Base-by-base conservation (phyloP, 1,140 invertebrate genomes). In the Oppia nitens region DNA sequence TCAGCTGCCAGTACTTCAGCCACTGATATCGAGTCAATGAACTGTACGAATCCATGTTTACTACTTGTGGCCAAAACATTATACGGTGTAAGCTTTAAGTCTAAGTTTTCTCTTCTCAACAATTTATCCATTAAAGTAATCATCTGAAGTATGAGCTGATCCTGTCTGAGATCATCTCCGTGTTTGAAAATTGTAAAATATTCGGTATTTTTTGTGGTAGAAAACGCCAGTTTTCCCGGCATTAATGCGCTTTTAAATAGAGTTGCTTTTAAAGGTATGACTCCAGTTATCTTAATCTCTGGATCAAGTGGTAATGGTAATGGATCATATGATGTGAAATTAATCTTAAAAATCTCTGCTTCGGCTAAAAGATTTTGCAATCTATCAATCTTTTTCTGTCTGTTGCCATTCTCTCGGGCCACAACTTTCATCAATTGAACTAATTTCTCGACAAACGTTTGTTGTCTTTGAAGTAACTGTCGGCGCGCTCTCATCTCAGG, bases 121-220 rank as follows among this genome's bases (percentile, higher is more conserved):
- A 98, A 72, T 73, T 72, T 74, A 73, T 99, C 96, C 93, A 99
- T 98, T 3, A 99, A 74, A 0, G 90, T 91, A 59, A 99, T 97
- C 74, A 98, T 98, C 66, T 82, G 80, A 54, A 98, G 72, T 62
- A 99, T 91, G 0, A 99, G 77, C 72, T 99, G 95, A 75, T 99
- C 96, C 73, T 99, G 96, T 25, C 94, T 72, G n/a, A 99, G 72
- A 74, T 99, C 95, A 74, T 99, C 96, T 0, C 96, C 96, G 68
- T 94, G 81, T 75, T 99, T 99, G 72, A 98, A 98, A 63, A 99
- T 98, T 0, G 91, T 87, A 17, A 90, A 83, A 73, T 97, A 99
- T 69, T 94, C 87, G n/a, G 73, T 75, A 29, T 83, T 82, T 53
- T 82, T 78, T 0, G 76, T 79, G 0, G 88, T 93, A 20, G 84